Base-by-base conservation (phyloP, 2,797 vertebrate species). In the Basileuterus tristriatus region DNA sequence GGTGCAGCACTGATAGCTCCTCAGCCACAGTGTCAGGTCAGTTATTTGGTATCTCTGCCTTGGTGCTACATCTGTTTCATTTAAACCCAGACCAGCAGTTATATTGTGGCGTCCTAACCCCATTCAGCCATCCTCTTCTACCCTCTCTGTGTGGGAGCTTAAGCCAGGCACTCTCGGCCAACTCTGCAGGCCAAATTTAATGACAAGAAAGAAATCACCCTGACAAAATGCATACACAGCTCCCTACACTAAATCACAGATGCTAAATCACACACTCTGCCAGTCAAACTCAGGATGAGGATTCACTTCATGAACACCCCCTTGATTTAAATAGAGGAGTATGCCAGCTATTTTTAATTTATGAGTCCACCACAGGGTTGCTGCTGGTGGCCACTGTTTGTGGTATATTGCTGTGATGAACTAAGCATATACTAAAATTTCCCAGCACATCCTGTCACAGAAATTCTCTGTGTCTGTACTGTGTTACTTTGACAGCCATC, bases 281-380 rank as follows among this genome's bases (percentile, higher is more conserved):
- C 89, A 81, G 34, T 79, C 79, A 85, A 8, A 32, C 58, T 91
- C 43, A 59, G 46, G 62, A 30, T 60, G 65, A 59, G 82, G 85
- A 77, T 83, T 93, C 55, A 72, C 53, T 83, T 65, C 69, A 49
- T 64, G 60, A 89, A n/a, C 50, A 55, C 77, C 64, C 36, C 49
- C 46, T 91, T 78, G 87, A 93, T 95, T 94, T 96, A 93, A 89
- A 85, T 83, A 82, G 34, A 65, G 44, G 20, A 15, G 0, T 53
- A 69, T 75, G 46, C 46, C 63, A 80, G 16, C n/a, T 87, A 34
- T 68, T 93, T 89, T 60, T 71, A 80, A 71, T 91, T 92, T 94
- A 92, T 0, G 0, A 83, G 53, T 64, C 43, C 20, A 19, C 23
- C 29, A 34, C 4, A 2, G 27, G 41, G 62, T 63, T 90, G 50